Evolutionary conservation across 2,888 invertebrate genomes (phyloP), one percentile per base, ranked within the genome.

Genomic region (Eudasyphora cyanicolor): DNA sequence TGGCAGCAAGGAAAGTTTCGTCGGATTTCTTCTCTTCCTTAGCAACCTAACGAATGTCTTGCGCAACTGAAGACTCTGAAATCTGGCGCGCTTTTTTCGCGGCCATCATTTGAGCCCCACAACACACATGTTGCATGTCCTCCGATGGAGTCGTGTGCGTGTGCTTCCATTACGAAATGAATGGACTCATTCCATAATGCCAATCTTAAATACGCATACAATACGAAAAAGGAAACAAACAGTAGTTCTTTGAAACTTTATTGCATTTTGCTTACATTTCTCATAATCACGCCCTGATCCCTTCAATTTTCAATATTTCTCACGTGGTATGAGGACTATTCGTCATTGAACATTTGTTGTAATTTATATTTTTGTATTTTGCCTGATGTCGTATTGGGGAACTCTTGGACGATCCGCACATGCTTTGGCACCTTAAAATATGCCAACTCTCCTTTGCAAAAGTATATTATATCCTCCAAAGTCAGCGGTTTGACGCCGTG

Each of bases 311-410:
- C n/a, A n/a, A n/a, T n/a, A n/a, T n/a, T n/a, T n/a, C n/a, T n/a
- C n/a, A n/a, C n/a, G n/a, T n/a, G n/a, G n/a, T n/a, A n/a, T n/a
- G n/a, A n/a, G n/a, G n/a, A n/a, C n/a, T n/a, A n/a, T 45, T 84
- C 76, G 0, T 51, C 60, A 69, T 77, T 8, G 45, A 87, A 87
- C 19, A 87, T 32, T 84, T 93, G 87, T 35, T 89, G 89, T 57
- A 95, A 88, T 86, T 92, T 92, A 85, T 92, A 94, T 90, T 96
- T 96, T 89, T 95, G 95, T 79, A 96, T 93, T 92, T 97, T 97
- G n/a, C 96, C 96, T 0, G 96, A 95, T 0, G 93, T 92, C 0
- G 97, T 97, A 89, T 95, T 94, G 0, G 97, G 96, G 89, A 95
- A 96, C 0, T 94, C 93, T 0, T 94, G 92, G 0, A 95, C 92